Percentiles rank a stretch among this genome's conserved stretches.
Evolutionary conservation across 2,888 invertebrate genomes (phyloP).

Genomic region (Dilophus febrilis): DNA sequence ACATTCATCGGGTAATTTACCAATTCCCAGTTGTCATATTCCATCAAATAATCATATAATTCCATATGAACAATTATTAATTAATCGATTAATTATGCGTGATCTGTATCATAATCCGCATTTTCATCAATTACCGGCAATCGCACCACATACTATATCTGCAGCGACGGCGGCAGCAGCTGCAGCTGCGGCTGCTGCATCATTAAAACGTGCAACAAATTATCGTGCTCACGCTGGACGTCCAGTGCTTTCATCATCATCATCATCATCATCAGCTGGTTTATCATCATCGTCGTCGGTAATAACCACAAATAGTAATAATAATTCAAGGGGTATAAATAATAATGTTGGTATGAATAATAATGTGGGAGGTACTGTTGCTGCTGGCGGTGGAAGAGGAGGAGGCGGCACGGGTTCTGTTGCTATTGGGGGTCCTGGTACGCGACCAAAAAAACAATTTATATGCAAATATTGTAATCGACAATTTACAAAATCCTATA

Average conservation of each 20-base stretch:
- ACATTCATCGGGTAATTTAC: slow-evolving; percentile 1
- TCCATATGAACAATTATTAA: no score
- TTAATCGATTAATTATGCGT: slow-evolving; percentile 20
- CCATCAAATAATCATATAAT: slow-evolving; percentile 2
- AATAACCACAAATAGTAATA: no score
- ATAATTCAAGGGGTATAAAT: no score
- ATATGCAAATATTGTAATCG: slow-evolving; percentile 96
- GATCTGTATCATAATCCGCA: slow-evolving; percentile 24
- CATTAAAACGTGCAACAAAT: slow-evolving; percentile 34
- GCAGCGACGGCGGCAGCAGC: no score
- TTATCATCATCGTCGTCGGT: slow-evolving; percentile 79
- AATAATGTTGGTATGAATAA: no score
- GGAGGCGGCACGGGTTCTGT: no score
- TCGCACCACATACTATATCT: no score
- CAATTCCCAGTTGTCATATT: slow-evolving; percentile 7
- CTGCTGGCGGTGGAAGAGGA: no score
- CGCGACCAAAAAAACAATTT: slow-evolving; percentile 66
- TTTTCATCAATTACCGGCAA: slow-evolving; percentile 28
- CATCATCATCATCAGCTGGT: no score
- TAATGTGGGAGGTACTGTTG: no score
- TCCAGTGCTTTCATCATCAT: slow-evolving; percentile 44
- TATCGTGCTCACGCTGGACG: slow-evolving; percentile 43
- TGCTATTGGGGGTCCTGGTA: slow-evolving; percentile 26
- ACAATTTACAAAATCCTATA: slow-evolving; percentile 96
- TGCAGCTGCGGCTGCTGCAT: no score